Base-by-base conservation (phyloP, 2,888 invertebrate species). In the Athrips mouffetella region DNA sequence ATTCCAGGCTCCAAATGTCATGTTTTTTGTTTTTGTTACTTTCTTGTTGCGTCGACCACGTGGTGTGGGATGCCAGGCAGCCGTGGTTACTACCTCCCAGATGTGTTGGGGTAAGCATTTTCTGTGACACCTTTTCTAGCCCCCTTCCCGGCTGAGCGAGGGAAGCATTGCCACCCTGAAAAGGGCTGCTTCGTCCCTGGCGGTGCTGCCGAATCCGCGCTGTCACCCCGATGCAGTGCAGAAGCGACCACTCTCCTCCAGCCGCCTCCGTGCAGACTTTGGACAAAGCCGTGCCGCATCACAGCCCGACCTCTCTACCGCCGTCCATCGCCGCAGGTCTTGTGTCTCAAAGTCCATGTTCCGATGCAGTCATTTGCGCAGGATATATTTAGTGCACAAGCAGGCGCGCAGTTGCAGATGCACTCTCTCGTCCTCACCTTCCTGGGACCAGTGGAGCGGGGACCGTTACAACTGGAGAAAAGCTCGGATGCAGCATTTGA, bases 121-220 rank as follows among this genome's bases (percentile, higher is more conserved):
- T 55, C n/a, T 51, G 4, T 15, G 53, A 48, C 56, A 47, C 55
- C 54, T 55, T n/a, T n/a, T n/a, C n/a, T n/a, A n/a, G n/a, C n/a
- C n/a, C n/a, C n/a, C n/a, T n/a, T n/a, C n/a, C n/a, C n/a, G n/a
- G n/a, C n/a, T n/a, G n/a, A n/a, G n/a, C n/a, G n/a, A n/a, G n/a
- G n/a, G n/a, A n/a, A n/a, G 58, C 56, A 59, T 57, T 51, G 57
- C 52, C 50, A 50, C 56, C 46, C 55, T 59, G 31, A 60, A 63
- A 39, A 58, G 55, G 48, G 49, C 53, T 54, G 53, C 51, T 54
- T 47, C 48, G 51, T 51, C 52, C 23, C 29, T 15, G 10, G 1
- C 25, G 44, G 53, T 53, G 59, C 53, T 59, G 52, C 53, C 57
- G 49, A 55, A 41, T 46, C 46, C 37, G 6, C 49, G 2, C 50